These are phyloP conservation scores for Rhabdornis inornatus DNA, from an alignment of 2,113 vertebrate species.

Conservation along the genomic window DNA sequence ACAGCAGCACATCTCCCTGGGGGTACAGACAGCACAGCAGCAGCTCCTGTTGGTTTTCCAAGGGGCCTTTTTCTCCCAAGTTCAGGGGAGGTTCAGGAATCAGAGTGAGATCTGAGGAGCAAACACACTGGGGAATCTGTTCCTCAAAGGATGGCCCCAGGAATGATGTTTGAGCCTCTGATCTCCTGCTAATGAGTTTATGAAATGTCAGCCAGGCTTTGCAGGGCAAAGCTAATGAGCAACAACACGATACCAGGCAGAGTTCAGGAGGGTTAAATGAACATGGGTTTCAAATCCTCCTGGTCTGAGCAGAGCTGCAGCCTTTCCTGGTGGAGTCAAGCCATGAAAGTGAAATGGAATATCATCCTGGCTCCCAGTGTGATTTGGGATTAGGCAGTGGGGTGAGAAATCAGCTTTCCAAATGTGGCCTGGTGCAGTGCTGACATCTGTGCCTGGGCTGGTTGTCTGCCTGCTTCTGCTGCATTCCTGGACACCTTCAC, in stretches of 20 bases:
- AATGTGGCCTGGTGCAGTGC: neutral
- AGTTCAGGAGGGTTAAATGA: conserved; percentile 51
- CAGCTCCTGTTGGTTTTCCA: neutral
- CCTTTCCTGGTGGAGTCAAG: neutral
- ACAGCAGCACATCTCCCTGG: neutral
- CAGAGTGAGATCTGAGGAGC: neutral
- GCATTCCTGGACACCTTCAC: neutral
- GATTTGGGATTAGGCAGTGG: neutral
- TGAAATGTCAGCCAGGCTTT: conserved; percentile 23
- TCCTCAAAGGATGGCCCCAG: neutral
- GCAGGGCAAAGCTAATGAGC: conserved; percentile 33
- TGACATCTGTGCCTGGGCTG: neutral
- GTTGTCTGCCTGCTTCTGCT: neutral
- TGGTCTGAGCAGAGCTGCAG: neutral
- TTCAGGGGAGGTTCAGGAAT: neutral
- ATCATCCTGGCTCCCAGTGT: neutral
- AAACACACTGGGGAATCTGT: neutral
- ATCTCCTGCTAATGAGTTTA: conserved; percentile 38
- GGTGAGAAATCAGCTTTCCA: neutral
- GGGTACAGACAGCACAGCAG: neutral
- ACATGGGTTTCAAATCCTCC: neutral
- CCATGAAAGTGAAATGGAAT: neutral
- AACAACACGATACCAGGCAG: neutral
- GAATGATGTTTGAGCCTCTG: neutral
- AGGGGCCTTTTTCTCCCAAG: neutral